phyloP scores from a whole-genome alignment of 2,888 invertebrate genomes.

The Sipha maydis region DNA sequence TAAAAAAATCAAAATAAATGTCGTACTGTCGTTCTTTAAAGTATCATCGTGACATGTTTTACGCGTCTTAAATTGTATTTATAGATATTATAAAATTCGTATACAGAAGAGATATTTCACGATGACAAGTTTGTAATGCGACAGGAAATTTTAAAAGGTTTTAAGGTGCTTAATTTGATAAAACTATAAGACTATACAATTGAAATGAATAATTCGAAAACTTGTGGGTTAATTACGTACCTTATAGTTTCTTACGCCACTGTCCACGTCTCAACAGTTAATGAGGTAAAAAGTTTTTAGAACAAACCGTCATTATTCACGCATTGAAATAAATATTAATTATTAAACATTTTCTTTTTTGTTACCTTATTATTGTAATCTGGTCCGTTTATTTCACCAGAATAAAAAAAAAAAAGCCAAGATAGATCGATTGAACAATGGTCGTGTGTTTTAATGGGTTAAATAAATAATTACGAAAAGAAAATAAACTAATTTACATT shows the following conservation, averaged over 20 bases:
- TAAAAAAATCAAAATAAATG: not conserved
- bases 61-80: not conserved
- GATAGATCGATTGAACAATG: not conserved
- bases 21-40: not conserved
- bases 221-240: conserved; percentile 15
- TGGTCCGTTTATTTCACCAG: not conserved
- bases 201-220: conserved; percentile 46
- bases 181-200: conserved; percentile 1
- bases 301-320: not conserved
- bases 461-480: not conserved
- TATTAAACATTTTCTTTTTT: not conserved
- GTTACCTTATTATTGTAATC: not conserved
- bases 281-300: not conserved
- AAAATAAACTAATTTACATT: not conserved
- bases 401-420: not conserved
- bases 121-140: not conserved
- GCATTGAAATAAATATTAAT: not conserved
- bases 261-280: not conserved
- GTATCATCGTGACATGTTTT: not conserved
- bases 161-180: conserved; percentile 17
- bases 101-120: not conserved
- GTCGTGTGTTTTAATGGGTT: not conserved
- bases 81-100: not conserved
- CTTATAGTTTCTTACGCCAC: not conserved
- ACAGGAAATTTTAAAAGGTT: not conserved